phyloP scores from a whole-genome alignment of 1,140 invertebrate species.

The Sesamia nonagrioides region DNA sequence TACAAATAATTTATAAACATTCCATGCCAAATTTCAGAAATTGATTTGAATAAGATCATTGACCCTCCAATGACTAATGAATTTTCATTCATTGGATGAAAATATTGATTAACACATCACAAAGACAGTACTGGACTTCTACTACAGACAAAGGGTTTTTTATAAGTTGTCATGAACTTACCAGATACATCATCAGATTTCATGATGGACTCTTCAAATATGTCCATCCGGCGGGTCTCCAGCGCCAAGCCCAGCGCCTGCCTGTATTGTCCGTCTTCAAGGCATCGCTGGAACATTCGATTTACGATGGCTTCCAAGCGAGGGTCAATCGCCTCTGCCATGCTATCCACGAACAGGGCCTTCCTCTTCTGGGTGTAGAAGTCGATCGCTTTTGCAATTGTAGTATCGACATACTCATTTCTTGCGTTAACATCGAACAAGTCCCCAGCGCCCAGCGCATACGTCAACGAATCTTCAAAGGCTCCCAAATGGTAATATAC shows the following conservation, averaged over 20 bases:
- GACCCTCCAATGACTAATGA: background rate
- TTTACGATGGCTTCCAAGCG: constrained; percentile 98
- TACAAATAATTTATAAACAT: too few relatives aligned
- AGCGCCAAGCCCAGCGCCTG: constrained; percentile 98
- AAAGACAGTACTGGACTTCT: background rate
- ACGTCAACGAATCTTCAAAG: constrained; percentile 98
- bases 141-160: background rate
- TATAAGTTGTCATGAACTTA: constrained; percentile 50
- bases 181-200: constrained; percentile 95
- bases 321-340: constrained; percentile 93
- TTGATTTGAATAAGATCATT: background rate
- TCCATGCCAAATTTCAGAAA: too few relatives aligned
- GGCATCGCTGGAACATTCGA: constrained; percentile 98
- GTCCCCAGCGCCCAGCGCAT: constrained; percentile 97
- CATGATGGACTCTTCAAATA: constrained; percentile 96
- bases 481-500: constrained; percentile 99
- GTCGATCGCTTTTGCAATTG: constrained; percentile 98
- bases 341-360: constrained; percentile 86
- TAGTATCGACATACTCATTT: constrained; percentile 98
- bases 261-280: constrained; percentile 97
- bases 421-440: constrained; percentile 97
- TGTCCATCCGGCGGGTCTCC: constrained; percentile 98
- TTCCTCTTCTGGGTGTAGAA: constrained; percentile 96
- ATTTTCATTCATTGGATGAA: background rate
- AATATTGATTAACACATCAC: background rate